phyloP scores from a whole-genome alignment of 1,140 invertebrate genomes.

The Microplitis demolitor region DNA sequence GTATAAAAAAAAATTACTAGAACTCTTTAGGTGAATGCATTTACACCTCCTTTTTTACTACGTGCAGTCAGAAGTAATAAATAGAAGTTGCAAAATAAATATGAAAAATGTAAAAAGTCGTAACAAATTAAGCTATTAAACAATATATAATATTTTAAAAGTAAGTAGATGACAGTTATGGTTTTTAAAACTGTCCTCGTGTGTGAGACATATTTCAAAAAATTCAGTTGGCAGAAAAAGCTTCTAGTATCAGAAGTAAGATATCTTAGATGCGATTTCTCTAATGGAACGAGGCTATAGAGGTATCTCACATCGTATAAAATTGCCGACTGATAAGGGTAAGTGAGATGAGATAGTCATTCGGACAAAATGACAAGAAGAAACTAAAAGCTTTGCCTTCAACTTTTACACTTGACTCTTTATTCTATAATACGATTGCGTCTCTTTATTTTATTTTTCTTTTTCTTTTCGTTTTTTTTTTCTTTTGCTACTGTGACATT shows the following conservation, averaged over 20 bases:
- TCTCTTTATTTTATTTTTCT: not conserved
- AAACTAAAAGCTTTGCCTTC: constrained; percentile 1
- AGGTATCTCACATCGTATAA: constrained; percentile 13
- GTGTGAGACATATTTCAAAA: constrained; percentile 15
- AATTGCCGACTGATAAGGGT: constrained; percentile 26
- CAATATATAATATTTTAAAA: too few species aligned
- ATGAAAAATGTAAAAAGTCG: too few species aligned
- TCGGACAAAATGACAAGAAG: constrained; percentile 19
- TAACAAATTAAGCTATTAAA: too few species aligned
- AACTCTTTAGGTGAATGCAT: too few species aligned
- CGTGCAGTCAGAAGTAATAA: too few species aligned
- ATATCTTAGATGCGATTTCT: constrained; percentile 20
- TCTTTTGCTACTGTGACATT: not conserved
- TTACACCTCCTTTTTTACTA: too few species aligned
- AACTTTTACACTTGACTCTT: not conserved
- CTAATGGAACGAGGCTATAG: constrained; percentile 22
- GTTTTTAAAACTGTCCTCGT: not conserved
- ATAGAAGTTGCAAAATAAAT: too few species aligned
- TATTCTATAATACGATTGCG: not conserved
- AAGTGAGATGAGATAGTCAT: constrained; percentile 10
- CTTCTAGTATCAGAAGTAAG: not conserved
- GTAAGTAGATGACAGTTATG: too few species aligned
- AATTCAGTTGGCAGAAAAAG: constrained; percentile 5
- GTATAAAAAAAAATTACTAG: too few species aligned
- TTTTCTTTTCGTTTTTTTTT: not conserved